A percentile compares a stretch with the other conserved stretches of the same genome.
Evolutionary conservation across 2,797 vertebrate genomes (phyloP).

Genomic region (Ceyx erithaca): DNA sequence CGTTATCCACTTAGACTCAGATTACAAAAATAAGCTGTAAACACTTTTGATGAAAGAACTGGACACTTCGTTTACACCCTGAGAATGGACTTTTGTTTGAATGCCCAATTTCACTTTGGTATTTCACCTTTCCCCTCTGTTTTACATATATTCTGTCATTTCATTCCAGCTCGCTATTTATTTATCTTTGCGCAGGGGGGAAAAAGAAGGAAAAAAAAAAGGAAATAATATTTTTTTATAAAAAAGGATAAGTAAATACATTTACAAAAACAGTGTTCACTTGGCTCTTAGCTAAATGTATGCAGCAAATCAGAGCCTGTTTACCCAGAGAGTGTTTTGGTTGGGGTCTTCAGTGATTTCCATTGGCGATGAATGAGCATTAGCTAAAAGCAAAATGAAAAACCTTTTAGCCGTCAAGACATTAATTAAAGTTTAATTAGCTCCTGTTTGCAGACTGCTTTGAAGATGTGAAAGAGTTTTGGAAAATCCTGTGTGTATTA

Average conservation of each 20-base stretch:
- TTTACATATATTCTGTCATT: constrained; percentile 60
- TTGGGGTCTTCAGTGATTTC: constrained; percentile 24
- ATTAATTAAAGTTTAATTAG: constrained; percentile 61
- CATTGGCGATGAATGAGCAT: not conserved
- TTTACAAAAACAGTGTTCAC: constrained; percentile 23
- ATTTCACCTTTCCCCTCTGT: constrained; percentile 66
- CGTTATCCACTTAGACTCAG: constrained; percentile 69
- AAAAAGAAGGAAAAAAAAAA: not conserved
- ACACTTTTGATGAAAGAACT: constrained; percentile 67
- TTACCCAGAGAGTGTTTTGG: constrained; percentile 9
- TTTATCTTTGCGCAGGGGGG: constrained; percentile 51
- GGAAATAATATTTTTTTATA: constrained; percentile 16
- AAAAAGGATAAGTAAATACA: constrained; percentile 37
- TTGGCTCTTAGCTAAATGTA: not conserved
- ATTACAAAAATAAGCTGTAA: constrained; percentile 75
- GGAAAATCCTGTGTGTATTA: not conserved
- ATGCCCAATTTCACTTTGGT: constrained; percentile 54
- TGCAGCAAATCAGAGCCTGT: not conserved
- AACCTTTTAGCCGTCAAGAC: not conserved
- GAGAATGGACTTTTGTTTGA: constrained; percentile 67
- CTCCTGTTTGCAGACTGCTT: constrained; percentile 23
- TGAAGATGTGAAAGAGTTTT: not conserved
- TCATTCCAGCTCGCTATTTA: constrained; percentile 39
- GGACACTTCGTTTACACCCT: constrained; percentile 63
- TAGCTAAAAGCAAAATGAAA: constrained; percentile 3